Conservation (phyloP, 1,140 invertebrate species). For the Teleopsis dalmanni region DNA sequence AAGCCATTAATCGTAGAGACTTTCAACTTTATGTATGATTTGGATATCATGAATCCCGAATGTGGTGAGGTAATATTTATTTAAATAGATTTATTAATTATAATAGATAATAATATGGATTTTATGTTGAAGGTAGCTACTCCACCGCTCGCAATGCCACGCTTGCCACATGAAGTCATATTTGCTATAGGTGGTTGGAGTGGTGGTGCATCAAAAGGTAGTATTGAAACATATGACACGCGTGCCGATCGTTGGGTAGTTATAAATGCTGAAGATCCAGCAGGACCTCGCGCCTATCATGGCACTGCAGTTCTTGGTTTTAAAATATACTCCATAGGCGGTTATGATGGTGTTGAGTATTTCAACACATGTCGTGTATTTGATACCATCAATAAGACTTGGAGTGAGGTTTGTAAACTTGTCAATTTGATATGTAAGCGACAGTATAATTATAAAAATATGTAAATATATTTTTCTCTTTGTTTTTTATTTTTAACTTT, state of each 20-base stretch:
- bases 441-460: not conserved
- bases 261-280: constrained; percentile 50
- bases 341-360: constrained; percentile 66
- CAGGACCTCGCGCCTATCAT: constrained; percentile 65
- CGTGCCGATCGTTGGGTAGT: constrained; percentile 59
- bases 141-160: constrained; percentile 54
- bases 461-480: not conserved
- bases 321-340: constrained; percentile 70
- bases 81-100: too few species aligned
- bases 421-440: not conserved
- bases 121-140: constrained; percentile 47
- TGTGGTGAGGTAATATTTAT: constrained; percentile 46
- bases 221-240: constrained; percentile 71
- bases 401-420: constrained; percentile 52
- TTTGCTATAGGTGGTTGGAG: constrained; percentile 77
- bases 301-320: constrained; percentile 62
- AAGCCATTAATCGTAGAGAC: constrained; percentile 58
- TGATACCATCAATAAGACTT: constrained; percentile 56
- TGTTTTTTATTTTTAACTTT: constrained; percentile 18
- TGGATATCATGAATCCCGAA: constrained; percentile 50
- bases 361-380: constrained; percentile 65
- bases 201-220: constrained; percentile 65
- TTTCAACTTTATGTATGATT: constrained; percentile 54
- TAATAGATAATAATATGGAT: too few species aligned
- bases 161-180: constrained; percentile 62